Conservation (phyloP, 2,113 vertebrate genomes). For the Progne subis region DNA sequence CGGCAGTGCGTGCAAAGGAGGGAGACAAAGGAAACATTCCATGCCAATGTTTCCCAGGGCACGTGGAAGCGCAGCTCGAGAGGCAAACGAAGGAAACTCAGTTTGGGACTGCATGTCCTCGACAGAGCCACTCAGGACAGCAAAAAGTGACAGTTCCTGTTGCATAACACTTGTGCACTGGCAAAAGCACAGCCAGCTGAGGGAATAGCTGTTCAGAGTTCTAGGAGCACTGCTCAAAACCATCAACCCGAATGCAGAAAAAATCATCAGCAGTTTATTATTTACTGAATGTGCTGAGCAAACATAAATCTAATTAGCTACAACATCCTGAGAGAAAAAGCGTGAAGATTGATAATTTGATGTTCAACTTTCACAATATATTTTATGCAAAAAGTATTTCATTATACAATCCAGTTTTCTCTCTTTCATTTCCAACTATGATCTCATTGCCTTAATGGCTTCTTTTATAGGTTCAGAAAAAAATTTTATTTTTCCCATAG, state of each 20-base stretch:
- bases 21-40: slow-evolving; percentile 1
- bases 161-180: not conserved
- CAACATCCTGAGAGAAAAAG: not conserved
- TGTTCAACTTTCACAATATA: not conserved
- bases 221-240: not conserved
- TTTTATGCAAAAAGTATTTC: not conserved
- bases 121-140: not conserved
- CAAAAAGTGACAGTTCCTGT: not conserved
- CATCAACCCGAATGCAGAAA: not conserved
- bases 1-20: slow-evolving; percentile 11
- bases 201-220: not conserved
- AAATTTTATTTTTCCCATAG: not conserved
- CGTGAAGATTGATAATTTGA: not conserved
- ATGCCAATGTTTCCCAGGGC: slow-evolving; percentile 10
- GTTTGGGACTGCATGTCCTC: not conserved
- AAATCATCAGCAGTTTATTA: not conserved
- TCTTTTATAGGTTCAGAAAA: not conserved
- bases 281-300: not conserved
- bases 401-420: not conserved
- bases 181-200: not conserved
- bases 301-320: not conserved
- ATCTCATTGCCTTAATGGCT: not conserved
- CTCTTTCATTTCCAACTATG: not conserved
- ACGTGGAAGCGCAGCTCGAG: not conserved
- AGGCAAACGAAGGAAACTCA: not conserved